Percentiles rank a stretch among this genome's conserved stretches.
phyloP scores from a whole-genome alignment of 2,888 invertebrate genomes.

The Cotesia congregata region DNA sequence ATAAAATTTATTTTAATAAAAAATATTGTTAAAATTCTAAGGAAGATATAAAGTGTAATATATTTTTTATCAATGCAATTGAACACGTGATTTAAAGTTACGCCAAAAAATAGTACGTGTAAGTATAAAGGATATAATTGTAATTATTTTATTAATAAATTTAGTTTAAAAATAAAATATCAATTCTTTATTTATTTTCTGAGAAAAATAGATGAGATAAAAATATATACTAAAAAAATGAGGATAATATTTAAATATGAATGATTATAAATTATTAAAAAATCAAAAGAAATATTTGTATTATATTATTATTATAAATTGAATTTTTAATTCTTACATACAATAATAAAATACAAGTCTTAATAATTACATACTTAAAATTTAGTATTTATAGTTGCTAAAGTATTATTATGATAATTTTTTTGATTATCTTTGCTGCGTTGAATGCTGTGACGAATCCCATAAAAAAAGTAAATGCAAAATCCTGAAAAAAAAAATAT shows the following conservation, averaged over 20 bases:
- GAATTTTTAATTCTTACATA: no score
- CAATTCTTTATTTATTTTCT: no score
- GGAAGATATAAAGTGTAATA: background rate
- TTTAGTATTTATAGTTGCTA: background rate
- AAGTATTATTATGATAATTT: background rate
- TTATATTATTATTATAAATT: no score
- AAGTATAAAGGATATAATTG: background rate
- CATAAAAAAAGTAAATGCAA: conserved; percentile 88
- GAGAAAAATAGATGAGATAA: no score
- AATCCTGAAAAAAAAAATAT: conserved; percentile 76
- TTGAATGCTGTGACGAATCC: conserved; percentile 82
- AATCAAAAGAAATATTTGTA: no score
- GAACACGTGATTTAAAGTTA: background rate
- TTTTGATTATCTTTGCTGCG: conserved; percentile 55
- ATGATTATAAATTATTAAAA: no score
- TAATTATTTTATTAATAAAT: background rate
- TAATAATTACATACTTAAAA: background rate
- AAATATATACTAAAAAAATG: no score
- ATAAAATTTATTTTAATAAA: background rate
- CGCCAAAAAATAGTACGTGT: background rate
- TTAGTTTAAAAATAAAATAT: background rate
- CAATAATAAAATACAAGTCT: no score
- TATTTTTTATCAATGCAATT: background rate
- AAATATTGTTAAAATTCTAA: background rate
- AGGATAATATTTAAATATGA: no score